phyloP scores from a whole-genome alignment of 2,113 vertebrate species.

The Himantopus leucocephalus region DNA sequence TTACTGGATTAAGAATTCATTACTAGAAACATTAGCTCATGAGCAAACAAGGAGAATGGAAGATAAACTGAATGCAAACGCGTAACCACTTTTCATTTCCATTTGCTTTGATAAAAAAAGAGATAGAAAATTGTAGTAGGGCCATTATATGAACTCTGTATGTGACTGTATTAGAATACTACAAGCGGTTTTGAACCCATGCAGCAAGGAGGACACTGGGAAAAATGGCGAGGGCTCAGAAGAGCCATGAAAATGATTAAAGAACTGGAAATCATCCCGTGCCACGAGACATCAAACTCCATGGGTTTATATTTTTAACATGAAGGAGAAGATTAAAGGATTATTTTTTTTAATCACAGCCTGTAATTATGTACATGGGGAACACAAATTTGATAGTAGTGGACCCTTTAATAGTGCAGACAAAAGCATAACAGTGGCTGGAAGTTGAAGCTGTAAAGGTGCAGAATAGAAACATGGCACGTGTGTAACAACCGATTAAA shows the following conservation, averaged over 20 bases:
- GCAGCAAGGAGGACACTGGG: not conserved
- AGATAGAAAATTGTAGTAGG: not conserved
- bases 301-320: conserved; percentile 2
- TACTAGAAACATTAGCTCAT: not conserved
- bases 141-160: not conserved
- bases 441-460: not conserved
- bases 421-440: not conserved
- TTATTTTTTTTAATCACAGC: not conserved
- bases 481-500: not conserved
- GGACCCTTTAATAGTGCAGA: not conserved
- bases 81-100: not conserved
- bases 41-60: not conserved
- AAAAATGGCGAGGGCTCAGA: not conserved
- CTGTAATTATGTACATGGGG: not conserved
- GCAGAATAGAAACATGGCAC: not conserved
- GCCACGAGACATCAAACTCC: not conserved
- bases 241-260: not conserved
- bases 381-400: not conserved
- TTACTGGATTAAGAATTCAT: not conserved
- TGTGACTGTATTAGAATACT: not conserved
- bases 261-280: not conserved
- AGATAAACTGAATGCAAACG: not conserved
- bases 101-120: not conserved
- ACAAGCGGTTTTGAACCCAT: not conserved
- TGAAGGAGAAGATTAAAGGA: conserved; percentile 10